Evolutionary conservation across 2,797 vertebrate genomes (phyloP).

Genomic region (Allobates femoralis): DNA sequence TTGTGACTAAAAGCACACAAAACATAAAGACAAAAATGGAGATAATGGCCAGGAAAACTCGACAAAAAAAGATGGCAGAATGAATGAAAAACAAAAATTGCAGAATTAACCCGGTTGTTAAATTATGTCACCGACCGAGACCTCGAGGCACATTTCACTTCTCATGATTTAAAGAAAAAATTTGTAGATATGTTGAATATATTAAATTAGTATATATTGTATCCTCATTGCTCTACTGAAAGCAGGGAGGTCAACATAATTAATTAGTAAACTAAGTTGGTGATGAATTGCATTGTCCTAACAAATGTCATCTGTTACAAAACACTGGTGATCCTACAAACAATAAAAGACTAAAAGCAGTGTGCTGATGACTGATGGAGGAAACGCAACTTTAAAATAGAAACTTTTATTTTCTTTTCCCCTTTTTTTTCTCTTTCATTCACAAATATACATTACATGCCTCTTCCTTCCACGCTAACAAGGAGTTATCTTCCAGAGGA

Average conservation of each 20-base stretch:
- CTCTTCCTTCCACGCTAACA: conserved; percentile 25
- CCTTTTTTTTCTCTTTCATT: background rate
- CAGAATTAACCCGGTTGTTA: too few species aligned
- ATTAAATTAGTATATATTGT: too few species aligned
- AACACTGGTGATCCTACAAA: conserved; percentile 36
- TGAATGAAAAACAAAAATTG: too few species aligned
- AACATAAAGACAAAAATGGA: too few species aligned
- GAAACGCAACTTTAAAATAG: conserved; percentile 4
- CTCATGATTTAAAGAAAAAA: too few species aligned
- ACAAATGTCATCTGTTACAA: conserved; percentile 35
- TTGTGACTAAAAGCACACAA: too few species aligned
- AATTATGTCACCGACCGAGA: too few species aligned
- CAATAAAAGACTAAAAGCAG: background rate
- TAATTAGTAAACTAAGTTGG: conserved; percentile 20
- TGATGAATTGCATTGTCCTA: conserved; percentile 44
- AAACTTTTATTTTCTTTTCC: background rate
- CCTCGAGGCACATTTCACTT: too few species aligned
- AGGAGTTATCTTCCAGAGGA: conserved; percentile 70
- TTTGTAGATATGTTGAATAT: too few species aligned
- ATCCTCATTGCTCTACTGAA: background rate
- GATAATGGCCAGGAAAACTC: too few species aligned
- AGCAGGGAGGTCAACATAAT: background rate
- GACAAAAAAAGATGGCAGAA: too few species aligned
- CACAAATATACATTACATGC: background rate
- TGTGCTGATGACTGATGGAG: background rate